Evolutionary conservation across 2,888 invertebrate genomes (phyloP).

Genomic region (Apocheima hispidaria): DNA sequence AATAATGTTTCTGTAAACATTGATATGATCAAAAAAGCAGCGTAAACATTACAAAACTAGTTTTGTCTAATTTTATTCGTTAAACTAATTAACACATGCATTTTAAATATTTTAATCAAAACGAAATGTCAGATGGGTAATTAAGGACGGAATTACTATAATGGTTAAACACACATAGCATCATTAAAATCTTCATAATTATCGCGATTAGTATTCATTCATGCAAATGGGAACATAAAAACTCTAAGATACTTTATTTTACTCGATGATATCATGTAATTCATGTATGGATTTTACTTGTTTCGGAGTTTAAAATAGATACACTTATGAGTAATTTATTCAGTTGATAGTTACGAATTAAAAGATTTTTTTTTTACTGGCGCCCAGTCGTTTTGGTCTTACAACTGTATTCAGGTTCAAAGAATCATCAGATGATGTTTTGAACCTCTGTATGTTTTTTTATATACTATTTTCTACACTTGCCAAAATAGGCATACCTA

Average conservation of each 20-base stretch:
- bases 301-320: constrained; percentile 1
- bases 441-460: no score
- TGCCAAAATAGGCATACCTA: no score
- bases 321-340: constrained; percentile 4
- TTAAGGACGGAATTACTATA: constrained; percentile 16
- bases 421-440: no score
- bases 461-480: not conserved
- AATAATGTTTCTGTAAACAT: not conserved
- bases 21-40: not conserved
- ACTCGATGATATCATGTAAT: constrained; percentile 30
- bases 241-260: constrained; percentile 19
- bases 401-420: no score
- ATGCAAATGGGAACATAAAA: constrained; percentile 33
- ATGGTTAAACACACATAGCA: constrained; percentile 25
- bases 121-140: constrained; percentile 19
- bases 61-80: not conserved
- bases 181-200: constrained; percentile 32
- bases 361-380: not conserved
- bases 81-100: constrained; percentile 18
- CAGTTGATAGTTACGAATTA: constrained; percentile 3
- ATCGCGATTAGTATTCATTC: constrained; percentile 32
- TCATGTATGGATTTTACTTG: constrained; percentile 21
- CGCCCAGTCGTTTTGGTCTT: not conserved
- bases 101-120: constrained; percentile 19
- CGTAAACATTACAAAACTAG: not conserved